Evolutionary conservation across 2,797 vertebrate species (phyloP).

Genomic region (Macroramphosus scolopax): DNA sequence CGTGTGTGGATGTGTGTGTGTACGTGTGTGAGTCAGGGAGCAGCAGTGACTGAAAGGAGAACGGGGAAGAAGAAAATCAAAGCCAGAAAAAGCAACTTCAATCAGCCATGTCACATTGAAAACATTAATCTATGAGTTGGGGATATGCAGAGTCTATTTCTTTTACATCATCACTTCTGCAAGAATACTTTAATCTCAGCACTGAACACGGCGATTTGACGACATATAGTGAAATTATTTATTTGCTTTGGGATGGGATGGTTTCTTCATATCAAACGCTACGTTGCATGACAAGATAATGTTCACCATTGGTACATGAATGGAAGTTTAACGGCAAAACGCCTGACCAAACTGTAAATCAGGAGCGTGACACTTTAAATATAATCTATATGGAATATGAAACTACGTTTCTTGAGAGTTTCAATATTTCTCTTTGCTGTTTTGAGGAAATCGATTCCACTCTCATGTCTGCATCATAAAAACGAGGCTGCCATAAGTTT

Average conservation of each 20-base stretch:
- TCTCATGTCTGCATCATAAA: not conserved
- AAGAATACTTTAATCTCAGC: constrained; percentile 26
- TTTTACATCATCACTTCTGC: constrained; percentile 30
- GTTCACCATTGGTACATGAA: constrained; percentile 34
- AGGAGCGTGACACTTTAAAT: constrained; percentile 13
- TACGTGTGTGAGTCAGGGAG: constrained; percentile 7
- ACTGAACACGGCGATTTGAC: constrained; percentile 29
- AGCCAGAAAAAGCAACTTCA: constrained; percentile 14
- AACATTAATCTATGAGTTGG: constrained; percentile 14
- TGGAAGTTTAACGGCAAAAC: constrained; percentile 23
- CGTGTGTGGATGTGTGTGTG: constrained; percentile 1
- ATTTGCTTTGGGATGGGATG: constrained; percentile 28
- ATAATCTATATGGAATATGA: not conserved
- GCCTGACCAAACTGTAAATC: constrained; percentile 11
- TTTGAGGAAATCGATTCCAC: not conserved
- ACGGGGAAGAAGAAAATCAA: constrained; percentile 20
- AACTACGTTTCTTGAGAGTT: not conserved
- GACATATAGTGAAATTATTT: constrained; percentile 26
- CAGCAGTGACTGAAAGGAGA: constrained; percentile 3
- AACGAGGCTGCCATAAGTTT: not conserved
- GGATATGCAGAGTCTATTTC: constrained; percentile 22
- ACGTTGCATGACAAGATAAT: constrained; percentile 32
- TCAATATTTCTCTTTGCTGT: not conserved
- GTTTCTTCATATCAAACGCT: constrained; percentile 23
- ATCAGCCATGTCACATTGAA: constrained; percentile 5